These are phyloP conservation scores for Lathronympha strigana DNA, from an alignment of 2,888 invertebrate species.

Conservation along the genomic window DNA sequence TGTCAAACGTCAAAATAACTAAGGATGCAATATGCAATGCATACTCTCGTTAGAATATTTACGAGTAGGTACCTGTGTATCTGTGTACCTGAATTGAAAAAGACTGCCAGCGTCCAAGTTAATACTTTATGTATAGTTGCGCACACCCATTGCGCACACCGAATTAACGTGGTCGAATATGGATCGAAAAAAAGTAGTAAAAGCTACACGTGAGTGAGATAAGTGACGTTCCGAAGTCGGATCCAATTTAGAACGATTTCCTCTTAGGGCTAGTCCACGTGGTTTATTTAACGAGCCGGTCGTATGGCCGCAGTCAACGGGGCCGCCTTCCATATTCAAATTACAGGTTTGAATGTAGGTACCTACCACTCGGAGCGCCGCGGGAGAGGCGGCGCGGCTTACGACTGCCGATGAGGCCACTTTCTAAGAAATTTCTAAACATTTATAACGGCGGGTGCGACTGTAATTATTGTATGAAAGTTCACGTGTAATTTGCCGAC, in stretches of 20 bases:
- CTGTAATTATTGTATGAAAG: slow-evolving; percentile 42
- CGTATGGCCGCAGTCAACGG: slow-evolving; percentile 46
- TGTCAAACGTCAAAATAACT: too few species aligned
- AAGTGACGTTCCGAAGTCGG: slow-evolving; percentile 46
- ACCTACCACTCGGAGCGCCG: slow-evolving; percentile 55
- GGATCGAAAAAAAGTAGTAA: slow-evolving; percentile 24
- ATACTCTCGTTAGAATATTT: not conserved
- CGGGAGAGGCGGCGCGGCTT: slow-evolving; percentile 53
- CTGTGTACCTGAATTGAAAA: not conserved
- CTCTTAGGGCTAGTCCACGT: slow-evolving; percentile 58
- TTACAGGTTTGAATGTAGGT: slow-evolving; percentile 68
- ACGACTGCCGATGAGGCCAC: slow-evolving; percentile 50
- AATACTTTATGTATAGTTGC: not conserved
- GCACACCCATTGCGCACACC: not conserved
- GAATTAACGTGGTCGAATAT: slow-evolving; percentile 20
- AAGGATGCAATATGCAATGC: too few species aligned
- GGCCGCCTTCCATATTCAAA: slow-evolving; percentile 68
- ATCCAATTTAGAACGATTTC: slow-evolving; percentile 47
- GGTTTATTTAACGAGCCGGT: slow-evolving; percentile 57
- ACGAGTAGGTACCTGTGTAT: not conserved
- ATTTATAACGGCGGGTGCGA: slow-evolving; percentile 47
- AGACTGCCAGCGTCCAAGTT: not conserved
- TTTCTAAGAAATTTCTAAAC: slow-evolving; percentile 64
- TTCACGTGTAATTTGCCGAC: slow-evolving; percentile 32
- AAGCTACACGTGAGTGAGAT: slow-evolving; percentile 35